A percentile compares a stretch with the other conserved stretches of the same genome.
phyloP scores from a whole-genome alignment of 2,113 vertebrate genomes.

The Mungos mungo region DNA sequence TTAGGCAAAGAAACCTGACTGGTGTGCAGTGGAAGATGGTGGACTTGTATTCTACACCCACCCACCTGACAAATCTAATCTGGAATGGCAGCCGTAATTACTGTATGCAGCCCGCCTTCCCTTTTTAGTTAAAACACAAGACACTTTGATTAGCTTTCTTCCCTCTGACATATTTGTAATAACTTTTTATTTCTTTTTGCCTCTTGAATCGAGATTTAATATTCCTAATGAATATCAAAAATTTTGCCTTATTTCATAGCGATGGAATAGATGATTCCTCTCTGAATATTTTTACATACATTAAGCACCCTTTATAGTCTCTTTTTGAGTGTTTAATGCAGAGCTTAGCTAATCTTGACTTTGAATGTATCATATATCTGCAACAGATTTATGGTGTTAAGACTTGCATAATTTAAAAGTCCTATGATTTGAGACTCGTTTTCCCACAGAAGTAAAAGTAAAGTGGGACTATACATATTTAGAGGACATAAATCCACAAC shows the following conservation, averaged over 20 bases:
- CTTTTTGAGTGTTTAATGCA: background rate
- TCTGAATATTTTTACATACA: background rate
- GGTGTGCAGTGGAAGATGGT: no score
- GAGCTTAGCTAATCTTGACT: background rate
- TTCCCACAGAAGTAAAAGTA: background rate
- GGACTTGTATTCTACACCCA: no score
- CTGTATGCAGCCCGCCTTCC: background rate
- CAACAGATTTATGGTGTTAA: background rate
- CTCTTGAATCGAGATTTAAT: background rate
- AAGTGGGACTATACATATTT: background rate
- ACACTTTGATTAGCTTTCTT: background rate
- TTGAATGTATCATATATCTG: background rate
- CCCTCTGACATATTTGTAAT: background rate
- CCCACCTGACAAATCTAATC: background rate
- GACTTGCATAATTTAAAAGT: background rate
- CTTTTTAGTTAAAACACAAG: background rate
- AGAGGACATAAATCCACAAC: background rate
- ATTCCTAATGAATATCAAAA: background rate
- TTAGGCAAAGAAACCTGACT: no score
- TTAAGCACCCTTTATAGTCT: background rate
- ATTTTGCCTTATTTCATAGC: background rate
- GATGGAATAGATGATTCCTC: background rate
- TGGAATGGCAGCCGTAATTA: background rate
- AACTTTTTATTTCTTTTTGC: background rate
- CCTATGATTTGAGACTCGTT: background rate